Conservation (phyloP, 2,797 vertebrate genomes). For the Pangasius macronema region DNA sequence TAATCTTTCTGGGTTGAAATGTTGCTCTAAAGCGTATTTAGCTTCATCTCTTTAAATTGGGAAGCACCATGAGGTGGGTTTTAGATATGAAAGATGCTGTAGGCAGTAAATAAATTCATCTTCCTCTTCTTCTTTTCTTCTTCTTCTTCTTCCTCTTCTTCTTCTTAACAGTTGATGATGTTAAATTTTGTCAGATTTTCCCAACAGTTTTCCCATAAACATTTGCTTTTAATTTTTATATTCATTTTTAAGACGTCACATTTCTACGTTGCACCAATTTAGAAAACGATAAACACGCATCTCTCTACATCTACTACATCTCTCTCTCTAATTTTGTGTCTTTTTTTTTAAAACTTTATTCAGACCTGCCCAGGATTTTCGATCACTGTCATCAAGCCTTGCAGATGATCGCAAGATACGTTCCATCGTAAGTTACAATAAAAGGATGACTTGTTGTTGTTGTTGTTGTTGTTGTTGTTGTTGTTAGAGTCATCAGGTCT, state of each 20-base stretch:
- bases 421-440: conserved; percentile 88
- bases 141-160: not conserved
- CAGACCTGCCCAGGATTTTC: conserved; percentile 85
- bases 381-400: conserved; percentile 87
- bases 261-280: not conserved
- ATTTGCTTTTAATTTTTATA: not conserved
- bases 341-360: conserved; percentile 42
- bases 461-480: not conserved
- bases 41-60: not conserved
- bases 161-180: not conserved
- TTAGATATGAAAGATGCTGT: not conserved
- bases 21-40: not conserved
- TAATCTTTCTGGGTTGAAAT: not conserved
- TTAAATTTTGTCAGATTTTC: not conserved
- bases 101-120: not conserved
- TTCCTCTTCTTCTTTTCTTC: not conserved
- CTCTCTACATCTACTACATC: too few species aligned
- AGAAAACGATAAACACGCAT: not conserved
- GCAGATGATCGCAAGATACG: conserved; percentile 88
- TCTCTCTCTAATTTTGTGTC: not conserved
- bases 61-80: not conserved
- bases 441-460: not conserved
- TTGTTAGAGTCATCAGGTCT: not conserved
- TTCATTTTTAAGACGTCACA: not conserved
- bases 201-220: not conserved